These are phyloP conservation scores for Leucosticte australis DNA, from an alignment of 2,113 vertebrate genomes.

Conservation along the genomic window DNA sequence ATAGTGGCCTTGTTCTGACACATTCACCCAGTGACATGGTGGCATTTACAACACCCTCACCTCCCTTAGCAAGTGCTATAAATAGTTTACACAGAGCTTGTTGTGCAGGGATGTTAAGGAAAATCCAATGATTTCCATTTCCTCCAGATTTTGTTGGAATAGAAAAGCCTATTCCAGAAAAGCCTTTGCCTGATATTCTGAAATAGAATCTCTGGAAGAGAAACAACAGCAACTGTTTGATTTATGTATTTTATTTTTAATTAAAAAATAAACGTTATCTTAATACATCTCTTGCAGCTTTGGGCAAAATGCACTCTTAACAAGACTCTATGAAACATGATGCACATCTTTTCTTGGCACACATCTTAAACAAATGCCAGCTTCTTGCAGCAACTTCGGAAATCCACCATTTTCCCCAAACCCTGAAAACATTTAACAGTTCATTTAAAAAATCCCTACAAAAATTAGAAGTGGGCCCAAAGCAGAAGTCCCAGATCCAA, in stretches of 20 bases:
- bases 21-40: not conserved
- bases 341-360: conserved; percentile 62
- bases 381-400: conserved; percentile 48
- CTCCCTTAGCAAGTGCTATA: not conserved
- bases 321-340: conserved; percentile 66
- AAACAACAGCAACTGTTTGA: not conserved
- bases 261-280: conserved; percentile 84
- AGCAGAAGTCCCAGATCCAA: conserved; percentile 8
- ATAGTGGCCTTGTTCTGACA: not conserved
- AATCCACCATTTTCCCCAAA: conserved; percentile 32
- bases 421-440: conserved; percentile 35
- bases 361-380: conserved; percentile 59
- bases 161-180: not conserved
- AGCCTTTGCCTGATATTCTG: not conserved
- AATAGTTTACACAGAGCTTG: not conserved
- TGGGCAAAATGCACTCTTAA: conserved; percentile 59
- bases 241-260: conserved; percentile 76
- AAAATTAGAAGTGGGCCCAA: conserved; percentile 29
- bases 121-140: not conserved
- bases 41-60: not conserved
- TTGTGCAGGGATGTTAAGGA: not conserved
- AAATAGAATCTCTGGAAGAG: not conserved
- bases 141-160: not conserved
- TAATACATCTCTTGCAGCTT: conserved; percentile 74
- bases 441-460: conserved; percentile 43